Conservation (phyloP, 2,113 vertebrate species). For the Myotis lucifugus region DNA sequence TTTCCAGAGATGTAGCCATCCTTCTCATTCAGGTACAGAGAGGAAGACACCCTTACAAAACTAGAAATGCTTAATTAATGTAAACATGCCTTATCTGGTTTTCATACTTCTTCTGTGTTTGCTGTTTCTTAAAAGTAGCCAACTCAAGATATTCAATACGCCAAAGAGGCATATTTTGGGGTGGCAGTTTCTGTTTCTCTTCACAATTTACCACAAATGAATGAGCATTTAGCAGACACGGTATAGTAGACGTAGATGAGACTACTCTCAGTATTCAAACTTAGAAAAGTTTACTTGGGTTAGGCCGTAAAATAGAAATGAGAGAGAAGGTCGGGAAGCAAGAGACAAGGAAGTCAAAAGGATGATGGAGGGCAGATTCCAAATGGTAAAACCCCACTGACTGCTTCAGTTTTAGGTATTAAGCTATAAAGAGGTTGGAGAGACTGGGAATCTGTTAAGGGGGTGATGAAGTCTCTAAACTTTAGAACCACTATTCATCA, state of each 20-base stretch:
- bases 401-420: neutral
- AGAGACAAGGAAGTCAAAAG: fast-evolving
- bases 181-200: neutral
- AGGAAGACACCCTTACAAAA: neutral
- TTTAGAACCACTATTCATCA: neutral
- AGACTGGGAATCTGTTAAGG: neutral
- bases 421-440: neutral
- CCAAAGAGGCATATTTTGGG: neutral
- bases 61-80: neutral
- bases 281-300: neutral
- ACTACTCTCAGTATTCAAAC: neutral
- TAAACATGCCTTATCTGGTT: neutral
- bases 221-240: neutral
- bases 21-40: neutral
- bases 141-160: neutral
- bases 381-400: neutral
- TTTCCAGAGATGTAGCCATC: neutral
- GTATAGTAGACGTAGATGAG: neutral
- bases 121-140: neutral
- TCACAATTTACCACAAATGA: neutral
- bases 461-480: neutral
- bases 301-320: neutral
- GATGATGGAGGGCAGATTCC: neutral
- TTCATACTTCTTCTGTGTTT: neutral
- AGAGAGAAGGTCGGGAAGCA: neutral